These are phyloP conservation scores for Rallus crepitans DNA, from an alignment of 2,797 vertebrate genomes.

Conservation along the genomic window DNA sequence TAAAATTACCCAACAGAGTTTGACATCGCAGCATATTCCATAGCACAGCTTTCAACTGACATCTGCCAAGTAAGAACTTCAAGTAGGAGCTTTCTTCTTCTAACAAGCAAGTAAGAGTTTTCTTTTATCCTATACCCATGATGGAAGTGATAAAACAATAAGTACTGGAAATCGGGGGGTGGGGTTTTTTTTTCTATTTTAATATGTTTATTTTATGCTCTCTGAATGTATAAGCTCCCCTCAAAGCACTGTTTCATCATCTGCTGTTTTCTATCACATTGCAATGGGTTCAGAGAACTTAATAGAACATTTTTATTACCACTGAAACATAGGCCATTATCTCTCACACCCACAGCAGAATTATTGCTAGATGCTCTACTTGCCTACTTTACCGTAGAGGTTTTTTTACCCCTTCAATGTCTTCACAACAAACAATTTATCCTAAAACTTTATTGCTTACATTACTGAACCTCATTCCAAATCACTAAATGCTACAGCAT, in stretches of 20 bases:
- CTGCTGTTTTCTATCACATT: constrained; percentile 39
- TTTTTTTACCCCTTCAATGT: not conserved
- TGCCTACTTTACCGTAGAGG: not conserved
- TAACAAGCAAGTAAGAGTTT: constrained; percentile 81
- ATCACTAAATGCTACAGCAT: not conserved
- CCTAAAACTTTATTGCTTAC: not conserved
- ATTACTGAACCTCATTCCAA: constrained; percentile 6
- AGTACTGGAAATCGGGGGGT: constrained; percentile 60
- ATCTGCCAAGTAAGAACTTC: constrained; percentile 85
- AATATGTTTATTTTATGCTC: constrained; percentile 79
- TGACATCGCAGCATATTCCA: constrained; percentile 86
- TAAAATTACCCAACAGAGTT: constrained; percentile 91
- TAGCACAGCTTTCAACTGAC: constrained; percentile 86
- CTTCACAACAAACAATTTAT: constrained; percentile 38
- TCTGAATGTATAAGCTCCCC: constrained; percentile 64
- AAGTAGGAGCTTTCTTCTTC: constrained; percentile 85
- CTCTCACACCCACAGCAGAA: constrained; percentile 22
- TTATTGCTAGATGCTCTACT: constrained; percentile 45
- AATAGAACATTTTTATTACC: constrained; percentile 55
- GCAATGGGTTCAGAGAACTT: constrained; percentile 56
- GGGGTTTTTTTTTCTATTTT: not conserved
- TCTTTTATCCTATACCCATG: constrained; percentile 89
- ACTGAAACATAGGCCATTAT: constrained; percentile 31
- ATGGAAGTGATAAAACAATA: constrained; percentile 84
- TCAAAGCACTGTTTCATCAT: constrained; percentile 60